A percentile compares a stretch with the other conserved stretches of the same genome.
phyloP scores from a whole-genome alignment of 2,797 vertebrate species.

The Sebastes jordani region DNA sequence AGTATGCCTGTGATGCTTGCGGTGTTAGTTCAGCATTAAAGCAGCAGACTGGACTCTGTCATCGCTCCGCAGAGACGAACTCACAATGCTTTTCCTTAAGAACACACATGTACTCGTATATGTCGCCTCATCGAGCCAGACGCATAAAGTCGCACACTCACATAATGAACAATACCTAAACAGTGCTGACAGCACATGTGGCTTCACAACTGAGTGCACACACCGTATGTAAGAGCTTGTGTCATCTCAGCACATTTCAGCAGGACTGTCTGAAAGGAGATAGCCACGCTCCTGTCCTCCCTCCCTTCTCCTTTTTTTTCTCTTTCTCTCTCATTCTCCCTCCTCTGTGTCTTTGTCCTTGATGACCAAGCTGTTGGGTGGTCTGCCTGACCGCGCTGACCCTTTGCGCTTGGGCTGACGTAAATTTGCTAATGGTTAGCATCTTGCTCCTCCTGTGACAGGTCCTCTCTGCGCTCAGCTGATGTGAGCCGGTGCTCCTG shows the following conservation, averaged over 20 bases:
- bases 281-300: slow-evolving; percentile 48
- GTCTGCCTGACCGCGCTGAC: slow-evolving; percentile 75
- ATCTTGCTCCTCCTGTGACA: slow-evolving; percentile 59
- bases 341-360: slow-evolving; percentile 69
- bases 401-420: slow-evolving; percentile 64
- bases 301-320: slow-evolving; percentile 23
- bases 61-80: slow-evolving; percentile 22
- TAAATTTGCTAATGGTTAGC: slow-evolving; percentile 77
- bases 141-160: slow-evolving; percentile 18
- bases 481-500: slow-evolving; percentile 55
- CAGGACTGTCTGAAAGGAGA: slow-evolving; percentile 67
- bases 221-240: slow-evolving; percentile 66
- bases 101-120: neutral
- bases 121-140: slow-evolving; percentile 19
- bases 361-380: slow-evolving; percentile 76
- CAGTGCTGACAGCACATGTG: slow-evolving; percentile 63
- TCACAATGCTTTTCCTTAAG: slow-evolving; percentile 4
- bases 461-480: slow-evolving; percentile 56
- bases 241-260: slow-evolving; percentile 75
- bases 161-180: slow-evolving; percentile 44
- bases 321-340: slow-evolving; percentile 31
- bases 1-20: slow-evolving; percentile 46
- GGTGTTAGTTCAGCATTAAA: slow-evolving; percentile 32
- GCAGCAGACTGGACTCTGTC: slow-evolving; percentile 42
- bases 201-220: slow-evolving; percentile 56